Conservation (phyloP, 2,113 vertebrate species). For the Hydrolagus affinis region DNA sequence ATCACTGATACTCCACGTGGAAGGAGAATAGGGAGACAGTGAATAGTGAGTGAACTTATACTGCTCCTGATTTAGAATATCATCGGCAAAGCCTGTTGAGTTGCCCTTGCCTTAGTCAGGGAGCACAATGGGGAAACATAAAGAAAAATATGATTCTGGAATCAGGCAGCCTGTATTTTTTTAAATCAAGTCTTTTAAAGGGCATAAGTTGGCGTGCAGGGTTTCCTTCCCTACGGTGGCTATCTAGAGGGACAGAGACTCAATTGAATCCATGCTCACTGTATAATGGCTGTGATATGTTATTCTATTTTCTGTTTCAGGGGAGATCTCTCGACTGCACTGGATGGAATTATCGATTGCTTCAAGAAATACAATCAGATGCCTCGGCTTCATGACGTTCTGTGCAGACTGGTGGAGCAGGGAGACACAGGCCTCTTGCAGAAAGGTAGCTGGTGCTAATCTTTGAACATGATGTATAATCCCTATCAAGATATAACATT, state of each 20-base stretch:
- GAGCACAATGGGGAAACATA: too few species aligned
- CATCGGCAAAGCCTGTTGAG: background rate
- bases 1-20: background rate
- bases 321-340: conserved; percentile 59
- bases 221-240: background rate
- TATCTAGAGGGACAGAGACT: too few species aligned
- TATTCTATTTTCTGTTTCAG: conserved; percentile 50
- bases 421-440: conserved; percentile 76
- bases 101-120: background rate
- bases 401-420: conserved; percentile 71
- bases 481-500: too few species aligned
- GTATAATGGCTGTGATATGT: background rate
- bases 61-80: background rate
- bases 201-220: background rate
- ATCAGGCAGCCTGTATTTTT: background rate
- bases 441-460: conserved; percentile 63
- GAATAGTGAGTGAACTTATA: background rate
- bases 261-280: background rate
- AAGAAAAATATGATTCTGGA: background rate
- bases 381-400: conserved; percentile 71
- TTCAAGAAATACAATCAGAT: conserved; percentile 61
- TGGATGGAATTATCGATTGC: conserved; percentile 62
- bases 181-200: background rate
- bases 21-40: background rate
- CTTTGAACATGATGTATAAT: too few species aligned